Conservation (phyloP, 2,888 invertebrate species). For the Ophioninae sp. region DNA sequence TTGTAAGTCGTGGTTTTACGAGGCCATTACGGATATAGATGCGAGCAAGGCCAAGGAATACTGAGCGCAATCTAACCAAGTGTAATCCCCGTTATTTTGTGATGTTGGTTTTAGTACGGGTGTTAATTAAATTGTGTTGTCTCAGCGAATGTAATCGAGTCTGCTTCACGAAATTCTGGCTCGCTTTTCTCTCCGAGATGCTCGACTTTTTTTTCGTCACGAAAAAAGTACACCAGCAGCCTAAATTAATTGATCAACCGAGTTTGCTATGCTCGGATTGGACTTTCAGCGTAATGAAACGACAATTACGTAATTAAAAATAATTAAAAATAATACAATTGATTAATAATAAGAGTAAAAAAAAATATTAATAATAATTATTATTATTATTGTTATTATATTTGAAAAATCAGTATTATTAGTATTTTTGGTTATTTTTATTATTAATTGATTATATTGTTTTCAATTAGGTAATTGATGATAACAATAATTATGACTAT, state of each 20-base stretch:
- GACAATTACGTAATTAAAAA: neutral
- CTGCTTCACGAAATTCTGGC: neutral
- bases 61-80: neutral
- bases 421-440: no score
- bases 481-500: no score
- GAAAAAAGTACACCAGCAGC: neutral
- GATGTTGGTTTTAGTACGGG: neutral
- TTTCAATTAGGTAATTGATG: no score
- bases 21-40: neutral
- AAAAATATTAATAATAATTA: neutral
- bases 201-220: neutral
- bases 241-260: neutral
- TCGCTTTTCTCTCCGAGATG: neutral
- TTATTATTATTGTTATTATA: neutral
- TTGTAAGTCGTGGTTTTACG: constrained; percentile 1
- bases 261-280: neutral
- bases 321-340: neutral
- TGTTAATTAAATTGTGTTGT: constrained; percentile 1
- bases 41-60: neutral
- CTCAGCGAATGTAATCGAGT: neutral
- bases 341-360: neutral
- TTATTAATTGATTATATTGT: no score
- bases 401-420: no score
- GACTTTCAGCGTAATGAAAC: neutral
- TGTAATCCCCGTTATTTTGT: neutral